Evolutionary conservation across 2,113 vertebrate species (phyloP), one percentile per base, ranked within the genome.

Genomic region (Anser cygnoides): DNA sequence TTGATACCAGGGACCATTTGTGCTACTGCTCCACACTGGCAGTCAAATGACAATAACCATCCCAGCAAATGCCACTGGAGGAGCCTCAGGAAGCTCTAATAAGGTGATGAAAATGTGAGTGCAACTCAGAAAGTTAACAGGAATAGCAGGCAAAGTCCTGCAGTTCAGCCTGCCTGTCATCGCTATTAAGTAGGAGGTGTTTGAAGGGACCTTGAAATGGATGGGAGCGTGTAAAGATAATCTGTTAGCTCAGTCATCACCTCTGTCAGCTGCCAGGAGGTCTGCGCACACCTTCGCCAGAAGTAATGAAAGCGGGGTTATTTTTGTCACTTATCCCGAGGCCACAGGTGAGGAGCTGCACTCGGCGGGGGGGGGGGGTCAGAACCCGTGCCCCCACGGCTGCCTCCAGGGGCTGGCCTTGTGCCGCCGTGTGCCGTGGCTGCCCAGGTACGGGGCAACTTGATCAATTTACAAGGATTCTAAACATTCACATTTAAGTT

Each of bases 11-110:
- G 68, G 6, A 44, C 46, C 55, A 55, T 63, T 28, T 21, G 66
- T 55, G 66, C 54, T 52, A 23, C 78, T 0, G 3, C 66, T 31
- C 15, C 2, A 28, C 8, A 28, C 28, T 0, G 1, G 77, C 61
- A 49, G 82, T 9, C 2, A 1, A 13, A 39, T 23, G 15, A 1
- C n/a, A n/a, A 5, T 2, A 18, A 58, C 41, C 37, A 37, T 3
- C 33, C 75, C 15, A 33, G 79, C 13, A 58, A 77, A 33, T 2
- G 52, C 41, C 1, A 1, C 39, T 2, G 62, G 39, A 14, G 7
- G 28, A 66, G 68, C 10, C 62, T 33, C 3, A 1, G 54, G 10
- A 31, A 39, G 74, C 54, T 52, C 68, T 23, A 25, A 39, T 4
- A 4, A 39, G 70, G 74, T 11, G 59, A 26, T 33, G 49, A 54